Evolutionary conservation across 2,113 vertebrate species (phyloP), one percentile per base, ranked within the genome.

Genomic region (Oxygymnocypris stewartii): DNA sequence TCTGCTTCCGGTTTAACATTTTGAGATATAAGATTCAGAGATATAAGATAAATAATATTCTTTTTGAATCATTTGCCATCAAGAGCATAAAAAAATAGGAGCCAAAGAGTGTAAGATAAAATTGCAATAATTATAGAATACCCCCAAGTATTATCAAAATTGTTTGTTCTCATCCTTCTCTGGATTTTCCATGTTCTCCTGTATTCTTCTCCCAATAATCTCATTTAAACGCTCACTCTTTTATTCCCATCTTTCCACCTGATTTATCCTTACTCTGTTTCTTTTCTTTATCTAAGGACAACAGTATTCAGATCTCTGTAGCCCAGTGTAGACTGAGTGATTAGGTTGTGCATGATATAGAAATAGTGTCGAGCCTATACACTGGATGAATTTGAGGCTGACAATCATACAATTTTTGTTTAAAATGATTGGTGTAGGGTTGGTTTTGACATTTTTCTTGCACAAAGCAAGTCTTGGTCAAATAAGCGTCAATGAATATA

Each of bases 161-260:
- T 2, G 4, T 20, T 35, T 10, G 87, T 90, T 90, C 89, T 93
- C 88, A 88, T 88, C 59, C 49, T 31, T 84, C 80, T 74, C 37
- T 51, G 28, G 57, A 12, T 85, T 88, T 42, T 65, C 6, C 35
- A 14, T 31, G 84, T 80, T 86, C 82, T 86, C 84, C 23, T 69
- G 13, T 69, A 69, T 35, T 69, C 28, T 35, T 69, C 13, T 69
- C 31, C 14, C 31, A 35, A 37, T 18, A 69, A 71, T 71, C 69
- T 71, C 1, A 23, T 59, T 59, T 59, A 40, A 8, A 31, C 1
- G 37, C 35, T 71, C 9, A 40, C 18, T 40, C 4, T 18, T 71
- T 71, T 4, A 4, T 16, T 1, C 16, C 67, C 31, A 71, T 10
- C 3, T 37, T 71, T 71, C 1, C 67, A 18, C 7, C 31, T 18